These are phyloP conservation scores for Cyclophora punctaria DNA, from an alignment of 2,888 invertebrate genomes.

Conservation along the genomic window DNA sequence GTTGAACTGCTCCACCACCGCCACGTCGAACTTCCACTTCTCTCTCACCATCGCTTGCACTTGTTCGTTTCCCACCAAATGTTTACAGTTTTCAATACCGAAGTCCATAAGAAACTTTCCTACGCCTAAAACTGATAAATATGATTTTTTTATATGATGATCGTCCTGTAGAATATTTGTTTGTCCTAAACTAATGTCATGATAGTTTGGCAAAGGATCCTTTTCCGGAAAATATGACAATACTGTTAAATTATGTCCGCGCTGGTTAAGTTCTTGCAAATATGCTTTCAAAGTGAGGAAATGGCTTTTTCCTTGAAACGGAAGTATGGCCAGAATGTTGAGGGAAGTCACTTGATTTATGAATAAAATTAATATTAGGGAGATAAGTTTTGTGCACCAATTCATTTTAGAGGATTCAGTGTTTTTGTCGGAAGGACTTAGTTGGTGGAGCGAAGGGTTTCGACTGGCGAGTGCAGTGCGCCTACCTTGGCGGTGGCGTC, in stretches of 20 bases:
- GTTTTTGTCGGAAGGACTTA: constrained; percentile 1
- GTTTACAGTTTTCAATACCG: constrained; percentile 50
- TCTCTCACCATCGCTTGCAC: constrained; percentile 52
- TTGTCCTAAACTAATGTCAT: constrained; percentile 57
- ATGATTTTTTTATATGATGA: constrained; percentile 30
- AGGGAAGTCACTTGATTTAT: constrained; percentile 25
- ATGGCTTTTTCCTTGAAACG: constrained; percentile 81
- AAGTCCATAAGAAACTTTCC: constrained; percentile 28
- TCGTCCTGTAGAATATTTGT: constrained; percentile 28
- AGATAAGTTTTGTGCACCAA: constrained; percentile 12
- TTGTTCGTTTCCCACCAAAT: constrained; percentile 40
- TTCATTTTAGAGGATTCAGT: constrained; percentile 27
- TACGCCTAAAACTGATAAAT: constrained; percentile 25
- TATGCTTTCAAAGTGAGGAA: constrained; percentile 78
- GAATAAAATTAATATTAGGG: constrained; percentile 24
- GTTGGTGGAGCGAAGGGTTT: too few relatives aligned
- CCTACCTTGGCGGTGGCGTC: too few relatives aligned
- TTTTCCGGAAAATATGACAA: constrained; percentile 77
- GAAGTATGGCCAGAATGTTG: constrained; percentile 78
- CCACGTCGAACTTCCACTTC: constrained; percentile 77
- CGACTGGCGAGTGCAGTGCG: too few relatives aligned
- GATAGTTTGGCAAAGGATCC: constrained; percentile 71
- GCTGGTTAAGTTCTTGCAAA: constrained; percentile 72
- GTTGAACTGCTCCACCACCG: constrained; percentile 82
- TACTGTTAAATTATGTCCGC: constrained; percentile 80